Conservation (phyloP, 2,888 invertebrate species). For the Drosophila falleni region DNA sequence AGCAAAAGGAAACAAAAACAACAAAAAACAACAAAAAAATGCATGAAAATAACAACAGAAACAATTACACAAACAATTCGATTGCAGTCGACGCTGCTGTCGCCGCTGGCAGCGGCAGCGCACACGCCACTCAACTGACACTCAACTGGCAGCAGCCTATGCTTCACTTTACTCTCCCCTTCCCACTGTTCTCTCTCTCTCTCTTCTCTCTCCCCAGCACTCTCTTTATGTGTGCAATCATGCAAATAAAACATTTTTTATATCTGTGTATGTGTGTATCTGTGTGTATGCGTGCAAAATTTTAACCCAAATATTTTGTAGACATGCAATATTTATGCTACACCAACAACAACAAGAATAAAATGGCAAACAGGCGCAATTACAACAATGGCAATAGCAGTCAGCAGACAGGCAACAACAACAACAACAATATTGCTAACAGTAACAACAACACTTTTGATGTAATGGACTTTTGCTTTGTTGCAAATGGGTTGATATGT, state of each 20-base stretch:
- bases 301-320: conserved; percentile 82
- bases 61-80: conserved; percentile 73
- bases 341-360: conserved; percentile 29
- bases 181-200: background rate
- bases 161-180: conserved; percentile 7
- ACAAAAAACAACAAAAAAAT: conserved; percentile 3
- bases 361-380: conserved; percentile 50
- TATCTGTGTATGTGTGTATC: conserved; percentile 14
- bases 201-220: background rate
- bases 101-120: conserved; percentile 62
- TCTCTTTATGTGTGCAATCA: conserved; percentile 69
- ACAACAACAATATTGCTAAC: conserved; percentile 29
- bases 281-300: conserved; percentile 64
- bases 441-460: conserved; percentile 39
- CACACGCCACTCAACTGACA: conserved; percentile 69
- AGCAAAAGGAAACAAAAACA: conserved; percentile 42
- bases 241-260: conserved; percentile 76
- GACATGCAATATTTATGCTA: conserved; percentile 76
- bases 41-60: conserved; percentile 51
- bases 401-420: conserved; percentile 40
- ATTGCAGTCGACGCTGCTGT: conserved; percentile 58
- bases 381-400: conserved; percentile 59
- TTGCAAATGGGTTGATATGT: conserved; percentile 35
- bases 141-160: conserved; percentile 45
- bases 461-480: conserved; percentile 62